Base-by-base conservation (phyloP, 2,113 vertebrate species). In the Planiliza haematocheilus region DNA sequence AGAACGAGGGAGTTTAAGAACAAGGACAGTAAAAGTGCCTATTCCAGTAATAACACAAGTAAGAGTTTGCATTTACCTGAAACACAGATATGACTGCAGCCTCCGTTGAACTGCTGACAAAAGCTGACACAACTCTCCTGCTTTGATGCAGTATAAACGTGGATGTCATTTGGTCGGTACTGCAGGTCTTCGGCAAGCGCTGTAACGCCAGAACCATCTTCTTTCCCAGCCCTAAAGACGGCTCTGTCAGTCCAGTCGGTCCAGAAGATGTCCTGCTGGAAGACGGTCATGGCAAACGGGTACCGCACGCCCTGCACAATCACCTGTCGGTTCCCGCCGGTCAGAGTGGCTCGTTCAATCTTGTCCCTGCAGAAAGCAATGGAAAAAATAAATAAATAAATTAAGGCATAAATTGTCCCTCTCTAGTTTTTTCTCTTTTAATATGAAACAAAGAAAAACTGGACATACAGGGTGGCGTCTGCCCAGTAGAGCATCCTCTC, bases 231-330 rank as follows among this genome's bases (percentile, higher is more conserved):
- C 71, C 95, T 90, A 59, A 96, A 97, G 84, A 98, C 82, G 41
- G 75, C 93, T 74, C 68, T 89, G 12, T 94, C 94, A 38, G 87
- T 94, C 94, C 95, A 95, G 87, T 97, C 96, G 0, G 96, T 97
- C 97, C 97, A 99, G 88, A 96, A 99, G 79, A 99, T 93, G 68
- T 97, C 94, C 86, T 98, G 96, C 80, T 95, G 91, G 77, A 95
- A 96, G 39, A 98, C 37, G 0, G 96, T 95, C 91, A 98, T 58
- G 66, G 94, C 93, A 50, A 93, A 98, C 1, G 95, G 95, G 86
- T 94, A 91, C n/a, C 93, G 70, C 21, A 92, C 91, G 7, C 91
- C 94, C 42, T 83, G 93, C 62, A 98, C 6, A 13, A 98, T 89
- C 18, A 97, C 91, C 61, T 97, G 94, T 14, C 97, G 93, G 77